These are phyloP conservation scores for Chelmon rostratus DNA, from an alignment of 2,797 vertebrate genomes.

Conservation along the genomic window DNA sequence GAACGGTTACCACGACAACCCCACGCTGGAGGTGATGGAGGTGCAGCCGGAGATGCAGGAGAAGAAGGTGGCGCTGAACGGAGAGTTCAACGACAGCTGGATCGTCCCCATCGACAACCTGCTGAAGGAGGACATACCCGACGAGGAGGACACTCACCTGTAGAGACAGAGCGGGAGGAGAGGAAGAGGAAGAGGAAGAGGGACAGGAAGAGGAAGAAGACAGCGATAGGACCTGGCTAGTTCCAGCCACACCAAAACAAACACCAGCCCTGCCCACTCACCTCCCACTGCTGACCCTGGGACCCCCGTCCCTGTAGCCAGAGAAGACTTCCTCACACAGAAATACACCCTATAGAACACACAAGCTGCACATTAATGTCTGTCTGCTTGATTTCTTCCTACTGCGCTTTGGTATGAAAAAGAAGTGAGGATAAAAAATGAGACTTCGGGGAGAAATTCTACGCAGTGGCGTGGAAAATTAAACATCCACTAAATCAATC, in stretches of 20 bases:
- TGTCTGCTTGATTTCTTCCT: conserved; percentile 4
- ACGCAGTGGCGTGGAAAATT: background rate
- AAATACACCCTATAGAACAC: conserved; percentile 14
- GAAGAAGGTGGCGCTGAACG: conserved; percentile 91
- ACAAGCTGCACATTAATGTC: background rate
- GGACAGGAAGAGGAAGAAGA: background rate
- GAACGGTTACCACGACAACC: conserved; percentile 98
- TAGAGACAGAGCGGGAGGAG: conserved; percentile 67
- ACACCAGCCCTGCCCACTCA: background rate
- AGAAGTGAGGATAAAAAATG: background rate
- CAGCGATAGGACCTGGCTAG: background rate
- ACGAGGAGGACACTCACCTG: conserved; percentile 98
- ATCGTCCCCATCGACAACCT: conserved; percentile 96
- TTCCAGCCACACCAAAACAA: conserved; percentile 13
- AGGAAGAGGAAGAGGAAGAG: background rate
- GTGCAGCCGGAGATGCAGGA: conserved; percentile 96
- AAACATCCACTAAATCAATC: conserved; percentile 8
- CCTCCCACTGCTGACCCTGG: background rate
- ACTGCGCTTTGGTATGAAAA: background rate
- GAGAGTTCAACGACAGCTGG: conserved; percentile 96
- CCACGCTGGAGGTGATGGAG: conserved; percentile 98
- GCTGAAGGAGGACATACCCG: conserved; percentile 90
- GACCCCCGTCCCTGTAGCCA: background rate
- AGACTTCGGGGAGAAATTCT: background rate
- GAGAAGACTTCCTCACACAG: conserved; percentile 8